Conservation (phyloP, 1,140 invertebrate species). For the Laupala kohalensis region DNA sequence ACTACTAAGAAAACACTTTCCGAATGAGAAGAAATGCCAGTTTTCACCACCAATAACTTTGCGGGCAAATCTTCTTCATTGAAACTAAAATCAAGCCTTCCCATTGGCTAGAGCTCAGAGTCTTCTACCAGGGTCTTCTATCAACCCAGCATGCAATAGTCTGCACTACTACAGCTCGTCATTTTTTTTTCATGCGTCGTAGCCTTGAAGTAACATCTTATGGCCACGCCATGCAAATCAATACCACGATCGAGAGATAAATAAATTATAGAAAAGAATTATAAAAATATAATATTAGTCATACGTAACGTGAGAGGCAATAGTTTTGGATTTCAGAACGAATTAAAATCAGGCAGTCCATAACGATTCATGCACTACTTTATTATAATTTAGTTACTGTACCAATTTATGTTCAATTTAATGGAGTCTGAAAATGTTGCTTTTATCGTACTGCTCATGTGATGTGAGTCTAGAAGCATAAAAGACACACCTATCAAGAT, state of each 20-base stretch:
- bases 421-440: slow-evolving; percentile 17
- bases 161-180: slow-evolving; percentile 2
- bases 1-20: not conserved
- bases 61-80: slow-evolving; percentile 12
- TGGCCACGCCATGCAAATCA: slow-evolving; percentile 2
- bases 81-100: slow-evolving; percentile 10
- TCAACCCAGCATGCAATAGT: slow-evolving; percentile 24
- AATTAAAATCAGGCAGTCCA: slow-evolving; percentile 1
- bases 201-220: not conserved
- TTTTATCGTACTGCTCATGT: slow-evolving; percentile 16
- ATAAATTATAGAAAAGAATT: not conserved
- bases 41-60: slow-evolving; percentile 11
- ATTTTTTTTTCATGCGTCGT: slow-evolving; percentile 3
- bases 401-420: slow-evolving; percentile 17
- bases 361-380: slow-evolving; percentile 7
- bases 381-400: slow-evolving; percentile 14
- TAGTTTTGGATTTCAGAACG: not conserved
- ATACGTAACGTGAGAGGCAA: not conserved
- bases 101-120: slow-evolving; percentile 29
- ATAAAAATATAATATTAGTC: not conserved
- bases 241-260: not conserved
- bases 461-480: slow-evolving; percentile 16
- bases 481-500: slow-evolving; percentile 11
- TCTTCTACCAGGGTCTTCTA: slow-evolving; percentile 37
- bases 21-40: not conserved